phyloP scores from a whole-genome alignment of 2,797 vertebrate genomes.

The Cossypha heuglini region DNA sequence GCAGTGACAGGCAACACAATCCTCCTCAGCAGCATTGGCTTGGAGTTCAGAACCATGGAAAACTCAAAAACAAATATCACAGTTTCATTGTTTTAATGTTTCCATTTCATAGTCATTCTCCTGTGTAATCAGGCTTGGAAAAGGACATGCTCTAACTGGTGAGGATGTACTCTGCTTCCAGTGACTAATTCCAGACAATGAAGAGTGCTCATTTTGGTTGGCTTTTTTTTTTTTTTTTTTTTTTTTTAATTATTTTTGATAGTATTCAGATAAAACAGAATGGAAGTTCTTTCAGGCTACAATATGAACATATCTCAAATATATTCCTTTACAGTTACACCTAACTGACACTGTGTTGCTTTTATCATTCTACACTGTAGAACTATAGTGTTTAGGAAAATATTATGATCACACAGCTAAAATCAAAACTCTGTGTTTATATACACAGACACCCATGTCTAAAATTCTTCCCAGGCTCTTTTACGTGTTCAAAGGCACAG shows the following conservation, averaged over 20 bases:
- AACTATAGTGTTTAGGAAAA: neutral
- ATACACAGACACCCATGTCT: neutral
- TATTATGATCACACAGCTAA: neutral
- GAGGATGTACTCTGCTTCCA: neutral
- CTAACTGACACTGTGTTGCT: neutral
- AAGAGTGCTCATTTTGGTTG: neutral
- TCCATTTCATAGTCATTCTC: neutral
- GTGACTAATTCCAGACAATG: neutral
- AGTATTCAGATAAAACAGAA: neutral
- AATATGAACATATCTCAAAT: neutral
- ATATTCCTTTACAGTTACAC: neutral
- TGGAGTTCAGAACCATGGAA: neutral
- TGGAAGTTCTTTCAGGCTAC: neutral
- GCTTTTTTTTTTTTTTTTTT: too few species aligned
- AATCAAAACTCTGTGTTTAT: neutral
- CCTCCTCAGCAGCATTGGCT: neutral
- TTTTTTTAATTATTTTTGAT: neutral
- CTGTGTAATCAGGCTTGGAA: neutral
- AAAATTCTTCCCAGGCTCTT: neutral
- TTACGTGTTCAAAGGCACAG: neutral
- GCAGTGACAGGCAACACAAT: neutral
- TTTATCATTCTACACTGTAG: neutral
- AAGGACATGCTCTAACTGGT: neutral
- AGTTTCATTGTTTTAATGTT: neutral
- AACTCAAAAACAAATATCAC: neutral